Percentiles rank a stretch among this genome's conserved stretches.
Evolutionary conservation across 1,140 invertebrate species (phyloP).

Genomic region (Elymnias hypermnestra): DNA sequence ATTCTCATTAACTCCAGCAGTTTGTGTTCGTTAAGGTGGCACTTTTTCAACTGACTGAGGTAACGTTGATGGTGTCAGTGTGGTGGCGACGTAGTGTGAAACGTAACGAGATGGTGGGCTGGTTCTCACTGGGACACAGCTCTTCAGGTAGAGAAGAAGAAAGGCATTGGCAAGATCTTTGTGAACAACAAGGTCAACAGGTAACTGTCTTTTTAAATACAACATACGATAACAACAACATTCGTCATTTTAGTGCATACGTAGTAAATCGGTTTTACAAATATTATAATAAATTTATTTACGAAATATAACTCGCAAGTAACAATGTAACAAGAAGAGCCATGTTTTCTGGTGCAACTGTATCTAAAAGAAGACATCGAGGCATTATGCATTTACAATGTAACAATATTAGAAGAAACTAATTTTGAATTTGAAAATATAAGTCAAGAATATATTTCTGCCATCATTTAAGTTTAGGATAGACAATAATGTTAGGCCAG

Average conservation of each 20-base stretch:
- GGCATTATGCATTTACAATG: too few relatives aligned
- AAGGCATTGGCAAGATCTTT: conserved; percentile 96
- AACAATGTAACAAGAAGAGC: too few relatives aligned
- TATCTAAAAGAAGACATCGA: too few relatives aligned
- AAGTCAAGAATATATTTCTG: too few relatives aligned
- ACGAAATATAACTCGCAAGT: too few relatives aligned
- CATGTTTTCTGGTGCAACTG: too few relatives aligned
- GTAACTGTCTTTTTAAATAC: conserved; percentile 16
- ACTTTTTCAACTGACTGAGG: conserved; percentile 95
- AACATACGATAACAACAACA: background rate
- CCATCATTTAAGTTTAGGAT: too few relatives aligned
- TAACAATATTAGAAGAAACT: background rate
- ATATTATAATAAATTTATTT: too few relatives aligned
- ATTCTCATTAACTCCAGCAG: too few relatives aligned
- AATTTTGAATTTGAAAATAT: too few relatives aligned
- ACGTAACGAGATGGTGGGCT: conserved; percentile 96
- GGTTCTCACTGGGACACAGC: conserved; percentile 94
- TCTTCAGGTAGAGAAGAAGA: conserved; percentile 94
- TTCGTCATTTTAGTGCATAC: too few relatives aligned
- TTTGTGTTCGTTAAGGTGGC: conserved; percentile 84
- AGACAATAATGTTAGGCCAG: too few relatives aligned
- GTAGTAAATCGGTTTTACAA: background rate
- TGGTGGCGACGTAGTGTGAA: conserved; percentile 95
- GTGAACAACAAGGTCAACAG: conserved; percentile 75
- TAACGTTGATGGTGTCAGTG: conserved; percentile 94